phyloP scores from a whole-genome alignment of 2,113 vertebrate species.

The Holacanthus passer region DNA sequence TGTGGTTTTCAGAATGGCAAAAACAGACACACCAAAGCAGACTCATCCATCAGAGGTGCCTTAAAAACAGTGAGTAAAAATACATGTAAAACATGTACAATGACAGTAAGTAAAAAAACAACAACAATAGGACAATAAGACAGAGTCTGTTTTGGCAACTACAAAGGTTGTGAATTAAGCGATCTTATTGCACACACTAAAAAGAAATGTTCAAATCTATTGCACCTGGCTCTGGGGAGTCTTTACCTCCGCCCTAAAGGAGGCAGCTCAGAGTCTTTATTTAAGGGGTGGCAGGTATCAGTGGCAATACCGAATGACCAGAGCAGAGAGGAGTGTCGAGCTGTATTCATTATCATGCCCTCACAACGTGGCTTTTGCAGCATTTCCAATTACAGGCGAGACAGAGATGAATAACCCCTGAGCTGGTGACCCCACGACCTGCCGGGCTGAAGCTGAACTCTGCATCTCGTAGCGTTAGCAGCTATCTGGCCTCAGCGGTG shows the following conservation, averaged over 20 bases:
- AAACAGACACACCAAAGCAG: slow-evolving; percentile 21
- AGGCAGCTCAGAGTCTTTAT: neutral
- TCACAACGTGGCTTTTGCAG: slow-evolving; percentile 8
- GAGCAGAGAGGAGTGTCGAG: neutral
- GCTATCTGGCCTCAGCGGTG: slow-evolving; percentile 25
- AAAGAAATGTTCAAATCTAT: neutral
- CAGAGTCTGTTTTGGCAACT: neutral
- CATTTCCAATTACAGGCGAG: slow-evolving; percentile 54
- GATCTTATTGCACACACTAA: neutral
- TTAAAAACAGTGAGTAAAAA: neutral
- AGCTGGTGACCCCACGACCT: slow-evolving; percentile 45
- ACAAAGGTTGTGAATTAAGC: neutral
- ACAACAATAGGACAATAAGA: neutral
- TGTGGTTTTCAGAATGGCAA: neutral
- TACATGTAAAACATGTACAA: neutral
- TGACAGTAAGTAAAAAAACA: neutral
- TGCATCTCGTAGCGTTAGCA: slow-evolving; percentile 34
- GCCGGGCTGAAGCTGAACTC: slow-evolving; percentile 34
- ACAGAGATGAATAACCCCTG: slow-evolving; percentile 59
- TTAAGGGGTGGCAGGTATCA: neutral
- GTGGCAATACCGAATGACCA: neutral
- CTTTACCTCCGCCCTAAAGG: neutral
- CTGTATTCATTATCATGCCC: slow-evolving; percentile 5
- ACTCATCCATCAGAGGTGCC: neutral
- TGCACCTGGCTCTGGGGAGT: neutral